These are phyloP conservation scores for Platycnemis pennipes DNA, from an alignment of 2,888 invertebrate species.

Conservation along the genomic window DNA sequence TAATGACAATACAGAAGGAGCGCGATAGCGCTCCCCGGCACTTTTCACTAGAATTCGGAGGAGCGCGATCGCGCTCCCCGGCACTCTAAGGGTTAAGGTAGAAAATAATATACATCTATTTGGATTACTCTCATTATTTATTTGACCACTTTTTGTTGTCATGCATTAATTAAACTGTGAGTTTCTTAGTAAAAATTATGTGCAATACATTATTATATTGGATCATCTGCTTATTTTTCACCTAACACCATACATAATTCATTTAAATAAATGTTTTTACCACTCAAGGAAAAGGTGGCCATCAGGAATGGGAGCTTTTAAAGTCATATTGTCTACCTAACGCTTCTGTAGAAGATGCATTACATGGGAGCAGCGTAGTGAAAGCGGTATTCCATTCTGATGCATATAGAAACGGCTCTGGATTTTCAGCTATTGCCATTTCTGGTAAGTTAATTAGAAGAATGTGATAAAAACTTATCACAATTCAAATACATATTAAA, in stretches of 20 bases:
- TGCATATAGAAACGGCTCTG: constrained; percentile 82
- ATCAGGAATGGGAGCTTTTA: constrained; percentile 81
- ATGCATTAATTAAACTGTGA: too few relatives aligned
- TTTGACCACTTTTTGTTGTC: too few relatives aligned
- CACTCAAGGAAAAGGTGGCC: constrained; percentile 53
- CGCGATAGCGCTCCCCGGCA: too few relatives aligned
- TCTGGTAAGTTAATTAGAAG: constrained; percentile 78
- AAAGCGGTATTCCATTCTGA: constrained; percentile 87
- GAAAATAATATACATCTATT: too few relatives aligned
- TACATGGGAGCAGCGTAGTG: constrained; percentile 81
- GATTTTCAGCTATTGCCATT: constrained; percentile 83
- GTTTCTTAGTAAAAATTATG: too few relatives aligned
- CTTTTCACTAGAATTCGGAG: too few relatives aligned
- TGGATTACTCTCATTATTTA: too few relatives aligned
- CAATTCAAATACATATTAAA: too few relatives aligned
- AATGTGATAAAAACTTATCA: constrained; percentile 33
- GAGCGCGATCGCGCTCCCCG: too few relatives aligned
- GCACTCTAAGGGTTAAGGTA: too few relatives aligned
- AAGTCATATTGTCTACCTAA: constrained; percentile 81
- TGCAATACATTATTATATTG: neutral
- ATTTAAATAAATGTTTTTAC: neutral
- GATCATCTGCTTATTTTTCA: neutral
- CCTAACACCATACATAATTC: neutral
- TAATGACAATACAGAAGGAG: too few relatives aligned
- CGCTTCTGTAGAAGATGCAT: constrained; percentile 75